A percentile compares a stretch with the other conserved stretches of the same genome.
Conservation (phyloP, 2,888 invertebrate genomes). For the Dysmachus trigonus region DNA sequence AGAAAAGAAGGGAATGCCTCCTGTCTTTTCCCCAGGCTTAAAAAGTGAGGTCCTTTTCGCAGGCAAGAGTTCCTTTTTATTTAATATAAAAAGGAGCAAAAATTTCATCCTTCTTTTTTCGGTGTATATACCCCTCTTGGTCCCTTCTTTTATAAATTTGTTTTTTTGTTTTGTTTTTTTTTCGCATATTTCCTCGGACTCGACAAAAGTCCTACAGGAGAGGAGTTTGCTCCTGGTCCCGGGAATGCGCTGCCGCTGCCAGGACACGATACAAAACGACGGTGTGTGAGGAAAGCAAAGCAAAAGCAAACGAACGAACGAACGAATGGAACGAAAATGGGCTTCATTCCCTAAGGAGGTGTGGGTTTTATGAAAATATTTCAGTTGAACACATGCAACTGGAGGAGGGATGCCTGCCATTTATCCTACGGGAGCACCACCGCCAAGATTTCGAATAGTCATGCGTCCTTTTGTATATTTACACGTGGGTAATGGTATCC, state of each 20-base stretch:
- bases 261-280: too few species aligned
- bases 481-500: not conserved
- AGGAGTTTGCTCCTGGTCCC: not conserved
- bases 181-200: not conserved
- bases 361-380: not conserved
- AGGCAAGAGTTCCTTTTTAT: not conserved
- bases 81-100: not conserved
- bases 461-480: slow-evolving; percentile 18
- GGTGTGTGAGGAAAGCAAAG: not conserved
- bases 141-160: not conserved
- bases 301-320: too few species aligned
- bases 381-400: not conserved
- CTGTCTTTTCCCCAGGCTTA: not conserved
- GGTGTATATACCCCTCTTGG: not conserved
- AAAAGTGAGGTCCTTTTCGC: not conserved
- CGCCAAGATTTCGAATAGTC: not conserved
- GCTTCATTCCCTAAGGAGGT: not conserved
- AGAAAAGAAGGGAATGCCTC: not conserved
- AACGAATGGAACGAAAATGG: too few species aligned
- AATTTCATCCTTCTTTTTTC: not conserved
- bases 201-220: not conserved
- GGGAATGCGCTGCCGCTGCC: too few species aligned
- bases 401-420: not conserved
- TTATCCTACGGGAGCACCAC: not conserved
- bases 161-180: not conserved